Evolutionary conservation across 2,797 vertebrate genomes (phyloP).

Genomic region (Lepidocolaptes lacrymiger): DNA sequence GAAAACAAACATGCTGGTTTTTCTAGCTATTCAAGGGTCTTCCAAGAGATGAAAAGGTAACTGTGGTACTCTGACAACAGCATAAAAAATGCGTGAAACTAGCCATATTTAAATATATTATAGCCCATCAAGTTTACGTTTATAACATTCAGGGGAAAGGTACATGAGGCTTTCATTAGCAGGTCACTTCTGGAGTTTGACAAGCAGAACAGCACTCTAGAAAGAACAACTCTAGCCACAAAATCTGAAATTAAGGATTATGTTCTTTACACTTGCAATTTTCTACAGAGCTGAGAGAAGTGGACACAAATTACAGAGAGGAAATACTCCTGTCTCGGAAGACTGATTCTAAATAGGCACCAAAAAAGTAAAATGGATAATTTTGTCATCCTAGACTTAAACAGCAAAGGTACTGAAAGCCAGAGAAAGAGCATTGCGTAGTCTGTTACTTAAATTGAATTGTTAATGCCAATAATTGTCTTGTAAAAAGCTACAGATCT

Average conservation of each 20-base stretch:
- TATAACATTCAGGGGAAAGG: not conserved
- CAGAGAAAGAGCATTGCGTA: not conserved
- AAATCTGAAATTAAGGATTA: not conserved
- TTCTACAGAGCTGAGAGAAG: not conserved
- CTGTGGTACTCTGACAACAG: not conserved
- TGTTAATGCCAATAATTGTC: not conserved
- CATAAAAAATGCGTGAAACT: not conserved
- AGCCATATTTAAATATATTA: not conserved
- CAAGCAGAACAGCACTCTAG: not conserved
- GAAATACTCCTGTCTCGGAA: not conserved
- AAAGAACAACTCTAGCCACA: not conserved
- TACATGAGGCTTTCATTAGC: not conserved
- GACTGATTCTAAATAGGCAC: not conserved
- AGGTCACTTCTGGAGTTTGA: not conserved
- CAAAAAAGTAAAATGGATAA: not conserved
- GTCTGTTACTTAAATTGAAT: not conserved
- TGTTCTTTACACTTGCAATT: not conserved
- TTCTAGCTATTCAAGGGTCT: not conserved
- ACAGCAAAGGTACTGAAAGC: not conserved
- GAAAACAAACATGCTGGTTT: rapidly evolving
- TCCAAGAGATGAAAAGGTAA: not conserved
- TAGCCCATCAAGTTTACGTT: not conserved
- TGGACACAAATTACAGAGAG: not conserved
- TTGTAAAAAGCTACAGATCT: not conserved
- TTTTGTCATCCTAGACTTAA: not conserved